A percentile compares a stretch with the other conserved stretches of the same genome.
These are phyloP conservation scores for Caenorhabditis imperialis DNA, from an alignment of 2,888 invertebrate genomes.

Conservation along the genomic window DNA sequence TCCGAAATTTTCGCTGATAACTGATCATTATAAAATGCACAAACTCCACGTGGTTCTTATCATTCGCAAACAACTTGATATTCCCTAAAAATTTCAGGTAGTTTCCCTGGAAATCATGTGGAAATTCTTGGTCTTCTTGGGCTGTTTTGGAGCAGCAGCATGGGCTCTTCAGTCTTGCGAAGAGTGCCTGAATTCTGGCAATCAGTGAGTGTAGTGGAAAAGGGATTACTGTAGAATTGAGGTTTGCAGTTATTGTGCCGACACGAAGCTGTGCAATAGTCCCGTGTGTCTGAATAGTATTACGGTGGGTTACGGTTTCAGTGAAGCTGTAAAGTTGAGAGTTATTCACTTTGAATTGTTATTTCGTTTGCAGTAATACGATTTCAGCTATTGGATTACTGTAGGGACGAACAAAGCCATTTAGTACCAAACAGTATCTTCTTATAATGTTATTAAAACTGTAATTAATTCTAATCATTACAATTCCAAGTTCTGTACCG, in stretches of 20 bases:
- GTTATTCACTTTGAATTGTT: background rate
- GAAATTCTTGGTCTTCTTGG: no score
- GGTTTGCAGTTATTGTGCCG: no score
- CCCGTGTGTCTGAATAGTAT: slow-evolving; percentile 44
- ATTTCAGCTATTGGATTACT: slow-evolving; percentile 8
- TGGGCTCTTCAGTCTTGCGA: slow-evolving; percentile 9
- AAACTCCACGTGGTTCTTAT: no score
- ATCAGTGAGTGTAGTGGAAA: slow-evolving; percentile 38
- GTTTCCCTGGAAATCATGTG: no score
- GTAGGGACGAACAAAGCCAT: no score
- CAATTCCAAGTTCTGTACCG: background rate
- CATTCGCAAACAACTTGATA: no score
- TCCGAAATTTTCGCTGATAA: no score
- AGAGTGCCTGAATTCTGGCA: slow-evolving; percentile 21
- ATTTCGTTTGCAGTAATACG: background rate
- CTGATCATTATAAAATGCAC: no score
- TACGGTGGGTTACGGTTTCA: slow-evolving; percentile 29
- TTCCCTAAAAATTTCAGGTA: no score
- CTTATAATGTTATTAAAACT: background rate
- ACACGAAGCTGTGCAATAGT: slow-evolving; percentile 38
- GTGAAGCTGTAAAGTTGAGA: background rate
- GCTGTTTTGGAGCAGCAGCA: no score
- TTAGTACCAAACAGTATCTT: background rate
- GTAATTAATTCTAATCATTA: background rate
- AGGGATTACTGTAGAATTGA: no score